Evolutionary conservation across 2,113 vertebrate genomes (phyloP).

Genomic region (Leptocoma aspasia): DNA sequence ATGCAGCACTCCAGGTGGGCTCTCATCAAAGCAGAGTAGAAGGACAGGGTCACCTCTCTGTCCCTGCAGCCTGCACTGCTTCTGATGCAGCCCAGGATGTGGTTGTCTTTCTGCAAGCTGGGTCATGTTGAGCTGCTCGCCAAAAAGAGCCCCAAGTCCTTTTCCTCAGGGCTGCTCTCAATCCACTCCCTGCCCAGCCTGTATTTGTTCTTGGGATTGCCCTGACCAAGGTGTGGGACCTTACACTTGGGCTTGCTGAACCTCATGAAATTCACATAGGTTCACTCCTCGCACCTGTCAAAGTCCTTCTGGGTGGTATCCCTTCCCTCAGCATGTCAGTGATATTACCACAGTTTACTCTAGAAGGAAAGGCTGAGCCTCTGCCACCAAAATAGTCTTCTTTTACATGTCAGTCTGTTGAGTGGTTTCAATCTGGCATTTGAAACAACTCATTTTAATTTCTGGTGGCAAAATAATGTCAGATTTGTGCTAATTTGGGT

Average conservation of each 20-base stretch:
- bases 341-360: background rate
- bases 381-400: background rate
- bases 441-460: background rate
- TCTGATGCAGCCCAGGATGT: background rate
- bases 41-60: background rate
- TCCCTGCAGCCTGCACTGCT: fast-evolving
- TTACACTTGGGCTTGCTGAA: background rate
- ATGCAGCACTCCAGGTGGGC: fast-evolving
- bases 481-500: background rate
- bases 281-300: background rate
- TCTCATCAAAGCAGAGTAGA: fast-evolving
- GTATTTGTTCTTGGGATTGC: background rate
- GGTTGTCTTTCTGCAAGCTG: fast-evolving
- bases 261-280: fast-evolving
- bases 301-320: background rate
- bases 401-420: background rate
- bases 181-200: background rate
- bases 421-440: background rate
- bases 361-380: background rate
- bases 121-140: background rate
- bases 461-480: background rate
- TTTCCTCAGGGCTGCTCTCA: background rate
- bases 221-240: background rate
- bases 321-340: background rate
- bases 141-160: background rate